Evolutionary conservation across 2,113 vertebrate species (phyloP), one percentile per base, ranked within the genome.

Genomic region (Pseudorhombus dupliciocellatus): DNA sequence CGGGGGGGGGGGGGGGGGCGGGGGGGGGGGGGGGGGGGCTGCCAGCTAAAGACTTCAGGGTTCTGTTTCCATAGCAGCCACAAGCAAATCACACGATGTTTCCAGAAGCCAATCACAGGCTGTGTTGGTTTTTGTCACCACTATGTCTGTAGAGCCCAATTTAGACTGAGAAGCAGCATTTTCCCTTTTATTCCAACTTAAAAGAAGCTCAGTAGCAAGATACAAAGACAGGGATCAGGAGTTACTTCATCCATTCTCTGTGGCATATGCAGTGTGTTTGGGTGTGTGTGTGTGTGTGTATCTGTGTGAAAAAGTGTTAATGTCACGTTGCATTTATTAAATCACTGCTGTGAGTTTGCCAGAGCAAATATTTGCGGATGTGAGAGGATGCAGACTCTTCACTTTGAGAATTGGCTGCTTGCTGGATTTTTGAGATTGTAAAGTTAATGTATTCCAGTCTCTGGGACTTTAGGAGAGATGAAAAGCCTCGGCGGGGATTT

Each of bases 41-140:
- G 59, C 42, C 26, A 5, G 42, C 59, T 56, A 42, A 56, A 76
- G 26, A 61, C 55, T 66, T 54, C 65, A 16, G 42, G 4, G 61
- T 57, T 58, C 66, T 75, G 75, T 85, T 82, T 34, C 68, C 74
- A 82, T 83, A 69, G 83, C 26, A 89, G 76, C 79, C 5, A 0
- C 22, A 24, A 52, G 37, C 57, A 44, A 74, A 24, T 65, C 59
- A 46, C 51, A 55, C 40, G 54, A 34, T 67, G 31, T 73, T 61
- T 68, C 63, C 65, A 66, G 12, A 69, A 62, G n/a, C 46, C 34
- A 74, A n/a, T 75, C 64, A 66, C 34, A 55, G 16, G 65, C 16
- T 58, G 15, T 57, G 67, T 63, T 44, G 28, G 28, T 34, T 51
- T 75, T 66, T 63, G 20, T 57, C 31, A 4, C 14, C 31, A 20